phyloP scores from a whole-genome alignment of 1,140 invertebrate genomes.

The Magallana gigas region DNA sequence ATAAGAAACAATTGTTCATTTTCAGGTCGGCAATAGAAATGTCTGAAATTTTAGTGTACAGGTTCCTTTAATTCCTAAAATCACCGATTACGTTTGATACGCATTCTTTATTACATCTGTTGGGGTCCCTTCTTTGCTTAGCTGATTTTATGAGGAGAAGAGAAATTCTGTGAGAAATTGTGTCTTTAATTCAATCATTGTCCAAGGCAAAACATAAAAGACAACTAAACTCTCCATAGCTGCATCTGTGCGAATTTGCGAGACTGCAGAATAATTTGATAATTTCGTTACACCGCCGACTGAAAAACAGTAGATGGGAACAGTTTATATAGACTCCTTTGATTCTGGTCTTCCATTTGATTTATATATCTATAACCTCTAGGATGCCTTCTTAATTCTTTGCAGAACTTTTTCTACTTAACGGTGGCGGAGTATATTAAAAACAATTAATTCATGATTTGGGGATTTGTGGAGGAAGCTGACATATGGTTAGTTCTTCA shows the following conservation, averaged over 20 bases:
- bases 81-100: too few relatives aligned
- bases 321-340: not conserved
- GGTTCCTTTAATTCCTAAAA: too few relatives aligned
- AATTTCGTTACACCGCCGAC: not conserved
- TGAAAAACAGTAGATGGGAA: not conserved
- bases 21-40: not conserved
- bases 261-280: not conserved
- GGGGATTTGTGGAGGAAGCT: not conserved
- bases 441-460: constrained; percentile 29
- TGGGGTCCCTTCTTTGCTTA: too few relatives aligned
- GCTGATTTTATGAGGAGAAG: too few relatives aligned
- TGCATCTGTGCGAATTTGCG: not conserved
- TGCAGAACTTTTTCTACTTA: constrained; percentile 18
- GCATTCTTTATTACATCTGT: too few relatives aligned
- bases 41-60: not conserved
- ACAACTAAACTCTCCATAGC: not conserved
- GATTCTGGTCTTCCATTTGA: not conserved
- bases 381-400: constrained; percentile 28
- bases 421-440: not conserved
- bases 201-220: constrained; percentile 1
- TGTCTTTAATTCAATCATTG: constrained; percentile 22
- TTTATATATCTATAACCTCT: constrained; percentile 24
- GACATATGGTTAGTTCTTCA: not conserved
- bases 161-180: not conserved
- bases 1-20: not conserved